Evolutionary conservation across 2,113 vertebrate species (phyloP).

Genomic region (Microtus ochrogaster): DNA sequence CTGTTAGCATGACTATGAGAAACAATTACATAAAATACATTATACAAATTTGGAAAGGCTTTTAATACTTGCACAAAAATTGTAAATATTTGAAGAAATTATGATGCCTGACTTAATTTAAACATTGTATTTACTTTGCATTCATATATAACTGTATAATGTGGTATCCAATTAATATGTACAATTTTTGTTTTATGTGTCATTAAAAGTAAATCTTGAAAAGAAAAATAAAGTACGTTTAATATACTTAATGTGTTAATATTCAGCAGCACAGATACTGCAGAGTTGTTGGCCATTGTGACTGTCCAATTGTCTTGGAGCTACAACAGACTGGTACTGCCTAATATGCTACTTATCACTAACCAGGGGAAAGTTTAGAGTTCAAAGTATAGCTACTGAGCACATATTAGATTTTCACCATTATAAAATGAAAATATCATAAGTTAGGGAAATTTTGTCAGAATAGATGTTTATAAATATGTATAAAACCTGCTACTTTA

Average conservation of each 20-base stretch:
- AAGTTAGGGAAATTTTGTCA: not conserved
- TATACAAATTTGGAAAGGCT: not conserved
- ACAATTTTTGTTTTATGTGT: not conserved
- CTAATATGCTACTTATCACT: not conserved
- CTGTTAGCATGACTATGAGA: not conserved
- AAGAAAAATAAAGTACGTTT: not conserved
- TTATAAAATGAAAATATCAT: not conserved
- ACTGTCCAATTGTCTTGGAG: not conserved
- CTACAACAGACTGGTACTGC: not conserved
- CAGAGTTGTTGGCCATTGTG: not conserved
- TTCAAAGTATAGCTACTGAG: not conserved
- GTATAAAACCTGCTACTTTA: not conserved
- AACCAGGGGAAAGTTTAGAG: not conserved
- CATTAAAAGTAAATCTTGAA: not conserved
- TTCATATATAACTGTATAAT: not conserved
- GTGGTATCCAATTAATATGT: not conserved
- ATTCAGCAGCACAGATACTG: not conserved
- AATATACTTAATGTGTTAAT: not conserved
- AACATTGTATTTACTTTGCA: not conserved
- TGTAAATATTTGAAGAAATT: not conserved
- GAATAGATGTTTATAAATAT: not conserved
- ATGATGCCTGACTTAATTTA: not conserved
- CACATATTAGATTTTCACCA: not conserved
- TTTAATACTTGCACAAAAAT: not conserved
- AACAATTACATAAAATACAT: not conserved